Evolutionary conservation across 2,888 invertebrate genomes (phyloP), one percentile per base, ranked within the genome.

Genomic region (Thelaira solivaga): DNA sequence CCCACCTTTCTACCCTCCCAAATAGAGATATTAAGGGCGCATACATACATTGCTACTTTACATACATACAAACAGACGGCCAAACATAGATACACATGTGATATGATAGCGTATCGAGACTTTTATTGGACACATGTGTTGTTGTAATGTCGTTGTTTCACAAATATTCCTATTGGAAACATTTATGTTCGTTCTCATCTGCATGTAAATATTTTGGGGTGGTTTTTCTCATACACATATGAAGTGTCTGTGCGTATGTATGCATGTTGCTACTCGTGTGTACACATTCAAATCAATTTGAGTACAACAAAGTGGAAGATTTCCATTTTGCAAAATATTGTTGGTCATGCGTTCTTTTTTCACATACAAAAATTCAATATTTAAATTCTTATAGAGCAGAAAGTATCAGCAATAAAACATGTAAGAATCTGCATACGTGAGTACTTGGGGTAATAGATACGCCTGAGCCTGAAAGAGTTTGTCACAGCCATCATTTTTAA

Each of bases 221-320:
- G 11, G 74, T 45, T 77, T 77, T 78, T 16, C 0, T 39, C n/a
- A 69, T 39, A 61, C 73, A 65, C 29, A 75, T 68, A 41, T 69
- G 57, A 62, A 68, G 22, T 34, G 29, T 64, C 26, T 79, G 69
- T 77, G 11, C 13, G 11, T 16, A 49, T 49, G 31, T 39, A 13
- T 18, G 22, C 11, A 22, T 34, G 49, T 16, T 4, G 18, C n/a
- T 7, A n/a, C 13, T 24, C 8, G 16, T 39, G 29, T 43, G 16
- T n/a, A 16, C 4, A 31, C 34, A 16, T 49, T 82, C 78, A 84
- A 83, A 82, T 84, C 82, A 81, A 82, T 83, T 85, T 82, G 80
- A 81, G 80, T 81, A 74, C 49, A 62, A 74, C 49, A 62, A 49
- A 59, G 43, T 65, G 57, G 26, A n/a, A 45, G 51, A 51, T 65